Evolutionary conservation across 2,888 invertebrate species (phyloP).

Genomic region (Agrilus mali): DNA sequence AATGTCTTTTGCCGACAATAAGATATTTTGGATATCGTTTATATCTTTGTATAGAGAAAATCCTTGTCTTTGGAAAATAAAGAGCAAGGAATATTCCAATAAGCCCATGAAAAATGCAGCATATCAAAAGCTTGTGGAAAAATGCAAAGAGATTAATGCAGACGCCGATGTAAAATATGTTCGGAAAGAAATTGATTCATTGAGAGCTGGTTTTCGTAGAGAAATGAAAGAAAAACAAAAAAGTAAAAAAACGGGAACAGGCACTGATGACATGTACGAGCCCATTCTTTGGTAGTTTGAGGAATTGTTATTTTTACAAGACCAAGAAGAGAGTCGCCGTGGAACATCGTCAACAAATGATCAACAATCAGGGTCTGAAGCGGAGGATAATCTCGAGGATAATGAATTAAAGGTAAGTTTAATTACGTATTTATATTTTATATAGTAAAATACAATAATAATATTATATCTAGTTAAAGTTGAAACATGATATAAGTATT

Average conservation of each 20-base stretch:
- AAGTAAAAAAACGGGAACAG: conserved; percentile 1
- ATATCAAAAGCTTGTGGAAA: not conserved
- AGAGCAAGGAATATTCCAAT: conserved; percentile 2
- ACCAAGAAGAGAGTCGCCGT: conserved; percentile 2
- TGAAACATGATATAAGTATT: too few relatives aligned
- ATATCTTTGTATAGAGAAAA: conserved; percentile 1
- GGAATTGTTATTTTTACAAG: not conserved
- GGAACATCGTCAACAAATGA: conserved; percentile 1
- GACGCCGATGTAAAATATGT: conserved; percentile 1
- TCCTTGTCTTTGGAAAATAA: conserved; percentile 3
- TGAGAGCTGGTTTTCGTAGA: conserved; percentile 2
- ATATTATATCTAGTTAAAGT: not conserved
- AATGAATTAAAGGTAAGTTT: not conserved
- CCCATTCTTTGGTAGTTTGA: conserved; percentile 2
- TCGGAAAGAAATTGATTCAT: conserved; percentile 1
- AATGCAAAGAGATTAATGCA: conserved; percentile 1
- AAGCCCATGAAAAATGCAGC: not conserved
- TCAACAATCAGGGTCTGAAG: not conserved
- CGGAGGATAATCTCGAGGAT: not conserved
- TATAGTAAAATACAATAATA: conserved; percentile 1
- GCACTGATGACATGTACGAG: conserved; percentile 1
- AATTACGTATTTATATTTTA: not conserved
- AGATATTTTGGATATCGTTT: conserved; percentile 1
- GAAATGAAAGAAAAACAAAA: conserved; percentile 1
- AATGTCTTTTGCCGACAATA: not conserved